These are phyloP conservation scores for Oryzias curvinotus DNA, from an alignment of 2,113 vertebrate species.

Conservation along the genomic window DNA sequence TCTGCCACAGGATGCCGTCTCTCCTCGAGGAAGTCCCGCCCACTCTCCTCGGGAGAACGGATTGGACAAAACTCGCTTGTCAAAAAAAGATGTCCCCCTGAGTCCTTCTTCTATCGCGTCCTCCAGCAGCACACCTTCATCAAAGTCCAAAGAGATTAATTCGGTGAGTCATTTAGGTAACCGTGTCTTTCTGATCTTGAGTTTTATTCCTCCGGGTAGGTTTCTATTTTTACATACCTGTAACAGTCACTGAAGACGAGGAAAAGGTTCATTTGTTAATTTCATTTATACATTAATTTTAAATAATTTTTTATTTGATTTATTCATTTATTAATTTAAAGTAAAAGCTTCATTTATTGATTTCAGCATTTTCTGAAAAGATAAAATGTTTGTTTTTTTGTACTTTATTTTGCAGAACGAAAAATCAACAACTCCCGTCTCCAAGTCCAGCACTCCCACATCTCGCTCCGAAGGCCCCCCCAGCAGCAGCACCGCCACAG, in stretches of 20 bases:
- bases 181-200: constrained; percentile 22
- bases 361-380: background rate
- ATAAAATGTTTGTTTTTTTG: background rate
- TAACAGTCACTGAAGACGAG: background rate
- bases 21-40: constrained; percentile 89
- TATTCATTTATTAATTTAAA: background rate
- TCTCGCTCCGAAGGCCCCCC: constrained; percentile 90
- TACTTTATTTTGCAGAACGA: constrained; percentile 83
- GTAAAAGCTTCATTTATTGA: background rate
- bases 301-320: too few species aligned
- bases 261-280: background rate
- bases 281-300: too few species aligned
- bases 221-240: constrained; percentile 27
- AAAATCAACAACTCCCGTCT: constrained; percentile 91
- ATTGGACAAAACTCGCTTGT: constrained; percentile 85
- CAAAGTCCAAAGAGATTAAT: constrained; percentile 93
- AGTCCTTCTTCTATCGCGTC: constrained; percentile 93
- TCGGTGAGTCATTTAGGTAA: constrained; percentile 74
- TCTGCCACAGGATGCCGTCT: constrained; percentile 82
- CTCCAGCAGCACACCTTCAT: constrained; percentile 95
- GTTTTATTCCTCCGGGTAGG: constrained; percentile 15
- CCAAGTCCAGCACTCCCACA: constrained; percentile 93
- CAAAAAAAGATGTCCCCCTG: constrained; percentile 91
- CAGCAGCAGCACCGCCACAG: constrained; percentile 87
- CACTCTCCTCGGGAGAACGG: constrained; percentile 93